Percentiles rank a stretch among this genome's conserved stretches.
Conservation (phyloP, 2,113 vertebrate species). For the Rhea americana region DNA sequence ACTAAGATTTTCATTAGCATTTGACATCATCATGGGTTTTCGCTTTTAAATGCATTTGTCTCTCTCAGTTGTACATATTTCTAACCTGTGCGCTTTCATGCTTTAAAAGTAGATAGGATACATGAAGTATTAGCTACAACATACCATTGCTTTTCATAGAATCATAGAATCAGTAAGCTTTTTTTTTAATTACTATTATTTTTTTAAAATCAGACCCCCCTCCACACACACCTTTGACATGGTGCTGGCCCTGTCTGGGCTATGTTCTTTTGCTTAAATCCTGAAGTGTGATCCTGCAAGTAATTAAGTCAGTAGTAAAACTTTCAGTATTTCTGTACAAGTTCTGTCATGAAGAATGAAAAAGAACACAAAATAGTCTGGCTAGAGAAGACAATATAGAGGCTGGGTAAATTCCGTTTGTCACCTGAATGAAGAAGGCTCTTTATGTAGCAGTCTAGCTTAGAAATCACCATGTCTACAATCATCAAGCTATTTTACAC, state of each 20-base stretch:
- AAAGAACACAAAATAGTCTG: not conserved
- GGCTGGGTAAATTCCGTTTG: not conserved
- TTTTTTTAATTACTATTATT: no score
- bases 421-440: not conserved
- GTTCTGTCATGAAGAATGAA: not conserved
- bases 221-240: not conserved
- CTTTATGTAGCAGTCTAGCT: not conserved
- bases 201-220: not conserved
- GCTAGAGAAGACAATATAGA: not conserved
- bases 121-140: not conserved
- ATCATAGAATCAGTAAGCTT: no score
- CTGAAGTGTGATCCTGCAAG: not conserved
- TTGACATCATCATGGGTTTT: not conserved
- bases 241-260: not conserved
- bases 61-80: not conserved
- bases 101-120: not conserved
- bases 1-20: not conserved
- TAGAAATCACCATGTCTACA: not conserved
- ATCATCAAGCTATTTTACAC: not conserved
- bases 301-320: not conserved
- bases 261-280: not conserved
- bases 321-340: not conserved
- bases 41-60: not conserved
- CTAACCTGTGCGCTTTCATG: not conserved
- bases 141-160: not conserved